Evolutionary conservation across 2,113 vertebrate genomes (phyloP).

Genomic region (Oriolus oriolus): DNA sequence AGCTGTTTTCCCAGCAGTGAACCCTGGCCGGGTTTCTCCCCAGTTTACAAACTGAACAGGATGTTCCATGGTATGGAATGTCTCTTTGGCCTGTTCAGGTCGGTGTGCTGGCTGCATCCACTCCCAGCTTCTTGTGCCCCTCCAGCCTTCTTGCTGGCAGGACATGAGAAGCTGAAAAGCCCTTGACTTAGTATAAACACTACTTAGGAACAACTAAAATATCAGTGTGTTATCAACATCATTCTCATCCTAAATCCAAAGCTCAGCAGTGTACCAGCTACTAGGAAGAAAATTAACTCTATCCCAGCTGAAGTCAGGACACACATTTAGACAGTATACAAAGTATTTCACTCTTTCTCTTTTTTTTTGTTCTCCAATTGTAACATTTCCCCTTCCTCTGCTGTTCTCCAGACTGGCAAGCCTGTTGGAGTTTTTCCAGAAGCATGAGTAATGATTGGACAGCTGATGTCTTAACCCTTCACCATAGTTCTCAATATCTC

Average conservation of each 20-base stretch:
- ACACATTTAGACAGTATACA: not conserved
- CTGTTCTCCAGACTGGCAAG: not conserved
- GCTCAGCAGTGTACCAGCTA: not conserved
- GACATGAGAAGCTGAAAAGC: not conserved
- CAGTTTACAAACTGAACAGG: not conserved
- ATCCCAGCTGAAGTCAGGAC: not conserved
- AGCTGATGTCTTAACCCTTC: not conserved
- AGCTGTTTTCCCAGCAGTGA: not conserved
- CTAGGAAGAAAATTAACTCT: not conserved
- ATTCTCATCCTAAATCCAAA: not conserved
- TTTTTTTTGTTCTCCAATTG: not conserved
- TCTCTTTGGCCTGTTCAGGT: not conserved
- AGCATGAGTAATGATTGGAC: not conserved
- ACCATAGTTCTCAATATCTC: not conserved
- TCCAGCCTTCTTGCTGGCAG: not conserved
- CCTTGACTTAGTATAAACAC: not conserved
- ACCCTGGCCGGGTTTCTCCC: not conserved
- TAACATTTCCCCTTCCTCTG: not conserved
- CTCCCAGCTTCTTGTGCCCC: not conserved
- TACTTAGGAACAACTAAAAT: not conserved
- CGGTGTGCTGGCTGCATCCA: not conserved
- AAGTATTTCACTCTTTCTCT: not conserved
- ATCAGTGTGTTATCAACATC: not conserved
- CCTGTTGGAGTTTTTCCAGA: not conserved
- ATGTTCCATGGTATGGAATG: too few species aligned